Evolutionary conservation across 2,113 vertebrate genomes (phyloP).

Genomic region (Ammodytes marinus): DNA sequence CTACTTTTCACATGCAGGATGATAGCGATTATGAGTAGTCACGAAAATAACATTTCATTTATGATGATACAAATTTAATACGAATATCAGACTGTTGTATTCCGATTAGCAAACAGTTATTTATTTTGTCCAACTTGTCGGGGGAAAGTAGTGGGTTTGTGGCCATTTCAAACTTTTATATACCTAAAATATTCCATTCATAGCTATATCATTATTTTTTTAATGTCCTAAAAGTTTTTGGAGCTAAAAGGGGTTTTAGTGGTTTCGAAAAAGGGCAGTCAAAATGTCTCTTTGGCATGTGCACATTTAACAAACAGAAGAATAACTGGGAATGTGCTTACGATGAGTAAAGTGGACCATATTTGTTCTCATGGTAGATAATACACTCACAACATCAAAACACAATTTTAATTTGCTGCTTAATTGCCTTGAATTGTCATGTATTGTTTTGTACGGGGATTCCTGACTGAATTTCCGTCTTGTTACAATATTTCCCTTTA

Average conservation of each 20-base stretch:
- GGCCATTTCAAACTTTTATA: background rate
- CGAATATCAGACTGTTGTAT: too few species aligned
- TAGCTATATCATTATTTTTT: background rate
- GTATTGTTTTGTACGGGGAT: background rate
- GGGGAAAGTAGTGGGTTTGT: too few species aligned
- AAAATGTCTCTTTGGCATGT: slow-evolving; percentile 5
- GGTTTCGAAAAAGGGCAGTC: slow-evolving; percentile 38
- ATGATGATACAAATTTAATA: background rate
- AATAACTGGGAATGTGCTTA: background rate
- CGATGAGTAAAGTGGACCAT: background rate
- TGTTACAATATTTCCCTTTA: background rate
- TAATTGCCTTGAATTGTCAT: background rate
- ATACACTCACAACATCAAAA: slow-evolving; percentile 17
- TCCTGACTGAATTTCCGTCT: background rate
- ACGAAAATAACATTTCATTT: too few species aligned
- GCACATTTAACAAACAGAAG: slow-evolving; percentile 8
- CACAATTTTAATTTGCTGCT: slow-evolving; percentile 1
- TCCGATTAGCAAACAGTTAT: too few species aligned
- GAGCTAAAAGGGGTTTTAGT: background rate
- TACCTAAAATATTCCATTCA: background rate
- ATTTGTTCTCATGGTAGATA: background rate
- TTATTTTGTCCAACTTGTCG: background rate
- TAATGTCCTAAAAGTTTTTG: background rate
- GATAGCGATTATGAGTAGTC: too few species aligned
- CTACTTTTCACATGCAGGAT: too few species aligned